phyloP scores from a whole-genome alignment of 2,113 vertebrate species.

The Tragelaphus buxtoni region DNA sequence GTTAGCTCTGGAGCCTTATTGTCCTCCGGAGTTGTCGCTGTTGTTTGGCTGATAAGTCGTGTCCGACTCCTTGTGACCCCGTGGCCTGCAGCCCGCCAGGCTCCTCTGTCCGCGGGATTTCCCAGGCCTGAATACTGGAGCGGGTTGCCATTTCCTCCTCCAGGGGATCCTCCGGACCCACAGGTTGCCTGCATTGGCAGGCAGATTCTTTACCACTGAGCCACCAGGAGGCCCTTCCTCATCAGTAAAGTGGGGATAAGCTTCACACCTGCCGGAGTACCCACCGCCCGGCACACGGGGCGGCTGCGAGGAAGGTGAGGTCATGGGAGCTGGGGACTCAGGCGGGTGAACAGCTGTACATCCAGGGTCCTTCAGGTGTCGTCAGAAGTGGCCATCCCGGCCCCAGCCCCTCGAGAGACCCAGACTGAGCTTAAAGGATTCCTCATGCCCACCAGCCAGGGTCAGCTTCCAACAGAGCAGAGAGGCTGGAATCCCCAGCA shows the following conservation, averaged over 20 bases:
- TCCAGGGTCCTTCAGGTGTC: neutral
- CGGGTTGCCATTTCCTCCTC: neutral
- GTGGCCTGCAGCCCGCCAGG: neutral
- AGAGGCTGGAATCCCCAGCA: neutral
- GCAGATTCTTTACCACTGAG: neutral
- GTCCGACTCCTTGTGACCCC: neutral
- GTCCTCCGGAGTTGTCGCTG: neutral
- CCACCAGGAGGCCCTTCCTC: neutral
- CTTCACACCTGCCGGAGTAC: too few relatives aligned
- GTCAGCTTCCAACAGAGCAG: neutral
- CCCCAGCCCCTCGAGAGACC: neutral
- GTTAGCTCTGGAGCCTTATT: neutral
- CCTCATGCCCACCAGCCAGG: neutral
- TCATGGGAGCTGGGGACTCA: neutral
- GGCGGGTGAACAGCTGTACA: neutral
- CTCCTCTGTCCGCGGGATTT: neutral
- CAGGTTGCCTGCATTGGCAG: neutral
- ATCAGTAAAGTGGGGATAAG: neutral
- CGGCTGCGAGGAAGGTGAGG: neutral
- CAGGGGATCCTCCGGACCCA: neutral
- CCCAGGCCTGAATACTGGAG: neutral
- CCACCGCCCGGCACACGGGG: rapidly evolving
- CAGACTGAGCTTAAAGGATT: neutral
- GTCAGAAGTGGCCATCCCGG: neutral
- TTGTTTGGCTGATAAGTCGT: neutral